Conservation (phyloP, 2,888 invertebrate species). For the Mythimna impura region DNA sequence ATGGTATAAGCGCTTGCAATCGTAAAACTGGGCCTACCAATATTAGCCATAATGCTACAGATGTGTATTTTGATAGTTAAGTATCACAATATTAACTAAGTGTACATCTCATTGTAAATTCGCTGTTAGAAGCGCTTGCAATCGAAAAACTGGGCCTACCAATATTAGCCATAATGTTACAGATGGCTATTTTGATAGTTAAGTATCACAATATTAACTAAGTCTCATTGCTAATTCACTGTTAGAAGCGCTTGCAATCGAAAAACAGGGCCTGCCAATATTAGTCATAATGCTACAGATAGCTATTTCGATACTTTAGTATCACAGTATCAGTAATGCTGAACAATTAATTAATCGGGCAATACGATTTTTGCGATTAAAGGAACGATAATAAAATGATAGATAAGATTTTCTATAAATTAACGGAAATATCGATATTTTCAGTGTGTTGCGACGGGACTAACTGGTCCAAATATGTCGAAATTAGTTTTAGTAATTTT, state of each 20-base stretch:
- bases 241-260: not conserved
- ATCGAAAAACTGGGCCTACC: not conserved
- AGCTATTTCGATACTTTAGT: not conserved
- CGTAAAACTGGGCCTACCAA: not conserved
- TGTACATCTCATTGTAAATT: too few species aligned
- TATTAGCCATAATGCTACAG: not conserved
- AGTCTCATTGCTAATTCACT: not conserved
- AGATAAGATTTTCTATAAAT: conserved; percentile 78
- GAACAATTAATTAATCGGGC: conserved; percentile 31
- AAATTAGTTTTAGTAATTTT: conserved; percentile 73
- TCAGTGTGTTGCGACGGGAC: conserved; percentile 68
- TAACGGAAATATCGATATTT: conserved; percentile 72
- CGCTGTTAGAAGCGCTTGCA: not conserved
- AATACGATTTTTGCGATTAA: conserved; percentile 57
- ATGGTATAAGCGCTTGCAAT: not conserved
- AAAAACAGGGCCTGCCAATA: not conserved
- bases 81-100: conserved; percentile 13
- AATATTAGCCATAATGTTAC: not conserved
- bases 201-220: conserved; percentile 15
- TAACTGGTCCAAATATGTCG: conserved; percentile 76
- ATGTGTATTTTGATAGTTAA: not conserved
- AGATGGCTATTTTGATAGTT: conserved; percentile 4
- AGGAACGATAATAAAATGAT: conserved; percentile 46
- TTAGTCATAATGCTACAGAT: conserved; percentile 1
- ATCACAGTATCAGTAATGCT: conserved; percentile 29